Evolutionary conservation across 2,888 invertebrate species (phyloP), one percentile per base, ranked within the genome.

Genomic region (Drosophila kokeensis): DNA sequence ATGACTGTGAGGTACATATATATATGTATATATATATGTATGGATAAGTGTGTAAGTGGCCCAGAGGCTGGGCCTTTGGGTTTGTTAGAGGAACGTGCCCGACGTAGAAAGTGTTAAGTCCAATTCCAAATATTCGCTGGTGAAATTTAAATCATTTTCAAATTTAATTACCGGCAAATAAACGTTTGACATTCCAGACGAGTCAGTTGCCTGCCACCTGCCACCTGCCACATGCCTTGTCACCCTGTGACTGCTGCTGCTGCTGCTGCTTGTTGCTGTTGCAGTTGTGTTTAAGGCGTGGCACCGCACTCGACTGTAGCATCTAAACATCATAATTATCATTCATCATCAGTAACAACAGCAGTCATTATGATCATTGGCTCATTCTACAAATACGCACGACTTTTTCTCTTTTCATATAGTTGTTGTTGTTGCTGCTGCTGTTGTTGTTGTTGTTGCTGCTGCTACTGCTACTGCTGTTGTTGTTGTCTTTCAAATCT

Each of bases 121-220:
- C 83, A 81, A 89, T 87, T 89, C 67, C 73, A 87, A 87, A 83
- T 85, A 87, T 85, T 81, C 71, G 76, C 82, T 67, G 86, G 90
- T 89, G 87, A 87, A 87, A 87, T 87, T 87, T 86, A 89, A 87
- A 89, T 87, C 86, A 88, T 89, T 89, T 88, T 89, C 74, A 87
- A 89, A 87, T 87, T 87, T 87, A 87, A 87, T 87, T 87, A 86
- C 87, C 82, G 58, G 73, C 88, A 85, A 87, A 83, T 85, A 86
- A 87, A 85, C 83, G 84, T 83, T 89, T 87, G 86, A 85, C 89
- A 85, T 85, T 85, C 88, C 89, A 67, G 73, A 69, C 77, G 71
- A 69, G 74, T 65, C 82, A 75, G 42, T 32, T 24, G 76, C 50
- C 60, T 69, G 82, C 72, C 73, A 69, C 73, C 38, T 55, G 55